Evolutionary conservation across 2,797 vertebrate species (phyloP).

Genomic region (Serranus cabrilla): DNA sequence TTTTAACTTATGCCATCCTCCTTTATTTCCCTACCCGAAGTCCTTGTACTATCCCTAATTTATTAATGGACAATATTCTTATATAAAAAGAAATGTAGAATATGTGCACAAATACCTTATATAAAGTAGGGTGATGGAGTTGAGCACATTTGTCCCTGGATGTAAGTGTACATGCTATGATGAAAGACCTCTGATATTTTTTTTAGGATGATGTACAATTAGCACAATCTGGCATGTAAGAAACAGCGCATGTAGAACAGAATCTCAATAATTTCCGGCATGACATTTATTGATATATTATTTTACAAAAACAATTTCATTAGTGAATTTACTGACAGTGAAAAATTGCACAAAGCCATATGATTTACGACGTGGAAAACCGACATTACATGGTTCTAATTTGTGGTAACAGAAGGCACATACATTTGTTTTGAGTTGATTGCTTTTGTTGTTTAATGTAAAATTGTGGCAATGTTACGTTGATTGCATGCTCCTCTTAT

Average conservation of each 20-base stretch:
- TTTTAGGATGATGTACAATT: constrained; percentile 87
- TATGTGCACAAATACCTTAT: constrained; percentile 82
- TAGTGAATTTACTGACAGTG: constrained; percentile 74
- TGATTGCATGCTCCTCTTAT: constrained; percentile 92
- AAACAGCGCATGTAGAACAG: constrained; percentile 94
- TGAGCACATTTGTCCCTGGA: constrained; percentile 83
- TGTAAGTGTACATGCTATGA: constrained; percentile 84
- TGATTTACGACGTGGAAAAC: constrained; percentile 74
- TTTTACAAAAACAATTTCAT: constrained; percentile 89
- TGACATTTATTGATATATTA: constrained; percentile 92
- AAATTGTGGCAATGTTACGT: constrained; percentile 89
- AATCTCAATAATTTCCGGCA: constrained; percentile 90
- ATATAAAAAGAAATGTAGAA: constrained; percentile 81
- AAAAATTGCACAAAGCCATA: constrained; percentile 87
- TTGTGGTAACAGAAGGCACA: constrained; percentile 79
- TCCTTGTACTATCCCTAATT: constrained; percentile 79
- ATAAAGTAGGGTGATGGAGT: constrained; percentile 80
- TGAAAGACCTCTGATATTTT: constrained; percentile 78
- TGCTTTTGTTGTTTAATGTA: constrained; percentile 88
- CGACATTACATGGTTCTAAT: constrained; percentile 83
- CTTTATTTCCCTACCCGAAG: constrained; percentile 59
- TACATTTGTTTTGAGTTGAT: constrained; percentile 82
- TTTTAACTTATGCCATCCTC: constrained; percentile 65
- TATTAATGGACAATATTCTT: constrained; percentile 85
- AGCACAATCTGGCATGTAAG: constrained; percentile 92